Evolutionary conservation across 2,113 vertebrate species (phyloP).

Genomic region (Menidia beryllina): DNA sequence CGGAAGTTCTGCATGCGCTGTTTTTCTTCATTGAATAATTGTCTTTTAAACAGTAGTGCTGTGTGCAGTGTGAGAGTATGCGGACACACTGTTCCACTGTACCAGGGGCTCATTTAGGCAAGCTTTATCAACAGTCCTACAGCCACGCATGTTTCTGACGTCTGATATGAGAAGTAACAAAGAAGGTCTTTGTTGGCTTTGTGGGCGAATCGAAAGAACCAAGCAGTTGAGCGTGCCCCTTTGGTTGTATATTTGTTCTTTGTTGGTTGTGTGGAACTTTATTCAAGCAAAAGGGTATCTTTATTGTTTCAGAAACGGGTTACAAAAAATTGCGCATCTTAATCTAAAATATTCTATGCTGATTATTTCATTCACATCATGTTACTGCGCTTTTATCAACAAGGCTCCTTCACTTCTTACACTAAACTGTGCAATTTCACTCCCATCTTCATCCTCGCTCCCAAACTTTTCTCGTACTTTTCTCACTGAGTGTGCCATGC

Average conservation of each 20-base stretch:
- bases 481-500: slow-evolving; percentile 17
- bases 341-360: too few relatives aligned
- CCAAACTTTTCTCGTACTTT: slow-evolving; percentile 10
- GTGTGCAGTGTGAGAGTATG: slow-evolving; percentile 39
- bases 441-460: slow-evolving; percentile 14
- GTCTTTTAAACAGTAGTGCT: slow-evolving; percentile 32
- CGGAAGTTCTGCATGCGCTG: slow-evolving; percentile 42
- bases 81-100: slow-evolving; percentile 29
- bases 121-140: slow-evolving; percentile 40
- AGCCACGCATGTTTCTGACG: slow-evolving; percentile 68
- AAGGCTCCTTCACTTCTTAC: slow-evolving; percentile 1
- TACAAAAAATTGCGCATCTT: too few relatives aligned
- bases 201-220: slow-evolving; percentile 68
- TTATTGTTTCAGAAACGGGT: slow-evolving; percentile 14
- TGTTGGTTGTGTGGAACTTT: slow-evolving; percentile 55
- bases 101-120: slow-evolving; percentile 46
- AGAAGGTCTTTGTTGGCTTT: slow-evolving; percentile 69
- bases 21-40: slow-evolving; percentile 32
- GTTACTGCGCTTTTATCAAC: background rate
- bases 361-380: background rate
- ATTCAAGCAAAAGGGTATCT: slow-evolving; percentile 36
- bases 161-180: slow-evolving; percentile 70
- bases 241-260: slow-evolving; percentile 34
- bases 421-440: slow-evolving; percentile 6
- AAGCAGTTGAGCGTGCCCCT: slow-evolving; percentile 43